Evolutionary conservation across 2,888 invertebrate genomes (phyloP).

Genomic region (Mycalesis mineus): DNA sequence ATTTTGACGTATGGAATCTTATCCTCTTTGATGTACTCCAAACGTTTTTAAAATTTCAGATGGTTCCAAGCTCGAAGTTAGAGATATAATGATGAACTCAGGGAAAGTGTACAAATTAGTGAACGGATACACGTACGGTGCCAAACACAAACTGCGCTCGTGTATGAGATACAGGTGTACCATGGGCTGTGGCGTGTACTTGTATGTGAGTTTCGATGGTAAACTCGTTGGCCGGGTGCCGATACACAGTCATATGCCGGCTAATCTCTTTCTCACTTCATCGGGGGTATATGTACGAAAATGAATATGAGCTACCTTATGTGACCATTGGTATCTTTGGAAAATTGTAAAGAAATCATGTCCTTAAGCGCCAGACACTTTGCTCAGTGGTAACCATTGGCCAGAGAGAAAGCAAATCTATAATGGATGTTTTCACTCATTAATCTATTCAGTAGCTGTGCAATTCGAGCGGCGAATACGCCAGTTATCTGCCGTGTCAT

Average conservation of each 20-base stretch:
- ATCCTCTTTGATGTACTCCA: background rate
- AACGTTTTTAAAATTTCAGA: conserved; percentile 2
- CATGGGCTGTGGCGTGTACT: conserved; percentile 27
- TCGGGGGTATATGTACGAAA: background rate
- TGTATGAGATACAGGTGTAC: conserved; percentile 27
- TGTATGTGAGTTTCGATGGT: conserved; percentile 25
- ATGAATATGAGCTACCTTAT: too few species aligned
- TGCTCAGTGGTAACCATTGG: too few species aligned
- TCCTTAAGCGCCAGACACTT: too few species aligned
- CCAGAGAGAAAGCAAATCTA: too few species aligned
- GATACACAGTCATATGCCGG: conserved; percentile 2
- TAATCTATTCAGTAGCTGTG: too few species aligned
- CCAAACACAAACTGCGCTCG: conserved; percentile 6
- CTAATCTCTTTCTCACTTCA: background rate
- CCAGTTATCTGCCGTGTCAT: too few species aligned
- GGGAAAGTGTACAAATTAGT: conserved; percentile 29
- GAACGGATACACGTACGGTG: conserved; percentile 31
- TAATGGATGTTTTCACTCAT: too few species aligned
- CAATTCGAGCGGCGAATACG: too few species aligned
- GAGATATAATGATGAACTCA: conserved; percentile 25
- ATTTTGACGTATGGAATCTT: too few species aligned
- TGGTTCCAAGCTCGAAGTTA: background rate
- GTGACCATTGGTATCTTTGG: too few species aligned
- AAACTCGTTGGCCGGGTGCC: conserved; percentile 4
- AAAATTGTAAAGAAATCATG: too few species aligned